Evolutionary conservation across 2,113 vertebrate genomes (phyloP).

Genomic region (Pomatorhinus ruficollis): DNA sequence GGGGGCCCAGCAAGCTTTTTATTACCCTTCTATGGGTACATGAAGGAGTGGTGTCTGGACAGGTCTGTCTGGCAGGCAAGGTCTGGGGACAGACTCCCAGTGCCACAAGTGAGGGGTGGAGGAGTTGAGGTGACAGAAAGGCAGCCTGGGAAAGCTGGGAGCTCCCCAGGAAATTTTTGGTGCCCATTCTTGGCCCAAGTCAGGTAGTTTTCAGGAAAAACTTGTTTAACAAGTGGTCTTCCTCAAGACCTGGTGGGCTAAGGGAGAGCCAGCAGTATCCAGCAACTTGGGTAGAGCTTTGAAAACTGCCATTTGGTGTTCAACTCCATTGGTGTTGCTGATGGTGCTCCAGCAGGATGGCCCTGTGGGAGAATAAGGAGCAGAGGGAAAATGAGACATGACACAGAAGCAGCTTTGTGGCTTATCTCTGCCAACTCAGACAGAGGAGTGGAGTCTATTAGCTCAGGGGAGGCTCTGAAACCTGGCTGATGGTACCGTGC

Average conservation of each 20-base stretch:
- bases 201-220: not conserved
- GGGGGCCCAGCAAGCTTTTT: not conserved
- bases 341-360: not conserved
- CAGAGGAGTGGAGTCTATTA: not conserved
- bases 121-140: not conserved
- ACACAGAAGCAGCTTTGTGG: not conserved
- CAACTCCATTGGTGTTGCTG: not conserved
- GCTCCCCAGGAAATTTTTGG: not conserved
- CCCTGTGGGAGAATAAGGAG: not conserved
- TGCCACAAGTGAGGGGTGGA: fast-evolving
- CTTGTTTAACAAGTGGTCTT: not conserved
- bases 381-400: not conserved
- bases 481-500: not conserved
- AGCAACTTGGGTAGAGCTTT: not conserved
- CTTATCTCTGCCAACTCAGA: not conserved
- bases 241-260: not conserved
- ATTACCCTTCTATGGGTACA: fast-evolving
- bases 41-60: not conserved
- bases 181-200: not conserved
- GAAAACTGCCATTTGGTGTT: not conserved
- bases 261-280: not conserved
- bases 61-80: not conserved
- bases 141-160: not conserved
- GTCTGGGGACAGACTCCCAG: not conserved
- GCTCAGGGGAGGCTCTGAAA: not conserved